Evolutionary conservation across 2,113 vertebrate species (phyloP), one percentile per base, ranked within the genome.

Genomic region (Platysternon megacephalum): DNA sequence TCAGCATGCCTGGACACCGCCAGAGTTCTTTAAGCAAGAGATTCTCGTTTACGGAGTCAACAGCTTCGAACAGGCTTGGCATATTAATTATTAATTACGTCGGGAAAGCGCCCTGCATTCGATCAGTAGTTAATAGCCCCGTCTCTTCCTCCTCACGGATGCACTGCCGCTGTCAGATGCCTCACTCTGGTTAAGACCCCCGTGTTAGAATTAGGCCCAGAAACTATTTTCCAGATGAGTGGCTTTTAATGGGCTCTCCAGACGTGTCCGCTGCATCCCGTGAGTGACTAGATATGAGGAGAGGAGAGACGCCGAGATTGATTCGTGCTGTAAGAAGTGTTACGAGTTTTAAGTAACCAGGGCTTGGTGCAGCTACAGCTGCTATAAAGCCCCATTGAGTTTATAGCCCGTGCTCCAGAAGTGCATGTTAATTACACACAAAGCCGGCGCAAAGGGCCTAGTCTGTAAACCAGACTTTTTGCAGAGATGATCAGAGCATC

Each of bases 161-260:
- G 16, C 1, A 3, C 93, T 96, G 88, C 91, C 21, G 52, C 97
- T 97, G 97, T 96, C 95, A 96, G 93, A 93, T 97, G 96, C 79
- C 95, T 97, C 93, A 90, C 92, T 93, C 93, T 9, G 6, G 76
- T 94, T 84, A 95, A 96, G 91, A 97, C 95, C 97, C 91, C 79
- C 35, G 92, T 2, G 28, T 92, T 87, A 97, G 96, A 96, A 97
- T 97, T 94, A 97, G 97, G 96, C 97, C 93, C 91, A 98, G 96
- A 98, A 96, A 98, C 97, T 97, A 97, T 98, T 98, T 98, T 98
- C 97, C 97, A 97, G 96, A 96, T 2, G 96, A 98, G 97, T 98
- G 97, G 94, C 92, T 98, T 97, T 97, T 98, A 98, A 98, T 98
- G 96, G 97, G 94, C 97, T 98, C 97, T 98, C 96, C 93, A 97